Evolutionary conservation across 2,113 vertebrate species (phyloP).

Genomic region (Notiomystis cincta): DNA sequence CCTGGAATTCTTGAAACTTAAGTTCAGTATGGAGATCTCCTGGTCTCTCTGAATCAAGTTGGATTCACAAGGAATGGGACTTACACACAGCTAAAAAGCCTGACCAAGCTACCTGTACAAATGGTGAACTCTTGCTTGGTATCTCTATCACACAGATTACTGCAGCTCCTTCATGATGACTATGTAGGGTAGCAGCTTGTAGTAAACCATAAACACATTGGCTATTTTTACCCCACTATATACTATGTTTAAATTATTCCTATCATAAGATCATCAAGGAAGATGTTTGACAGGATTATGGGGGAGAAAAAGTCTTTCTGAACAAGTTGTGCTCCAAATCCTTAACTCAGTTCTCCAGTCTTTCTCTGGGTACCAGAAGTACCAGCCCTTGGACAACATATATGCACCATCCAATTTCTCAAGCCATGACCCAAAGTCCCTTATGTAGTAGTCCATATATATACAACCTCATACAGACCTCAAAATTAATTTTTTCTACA

Average conservation of each 20-base stretch:
- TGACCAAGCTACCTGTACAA: not conserved
- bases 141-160: not conserved
- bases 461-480: not conserved
- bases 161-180: not conserved
- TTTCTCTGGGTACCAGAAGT: not conserved
- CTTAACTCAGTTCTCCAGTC: not conserved
- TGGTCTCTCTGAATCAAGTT: not conserved
- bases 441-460: accelerated
- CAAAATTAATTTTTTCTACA: not conserved
- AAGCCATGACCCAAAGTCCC: not conserved
- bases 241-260: not conserved
- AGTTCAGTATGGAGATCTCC: not conserved
- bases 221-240: not conserved
- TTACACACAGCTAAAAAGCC: not conserved
- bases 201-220: not conserved
- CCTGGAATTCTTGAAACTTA: not conserved
- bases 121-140: not conserved
- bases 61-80: not conserved
- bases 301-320: not conserved
- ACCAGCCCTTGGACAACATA: not conserved
- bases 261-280: not conserved
- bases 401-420: not conserved
- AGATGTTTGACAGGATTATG: not conserved
- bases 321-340: not conserved
- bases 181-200: not conserved